Conservation (phyloP, 2,113 vertebrate species). For the Elanoides forficatus region DNA sequence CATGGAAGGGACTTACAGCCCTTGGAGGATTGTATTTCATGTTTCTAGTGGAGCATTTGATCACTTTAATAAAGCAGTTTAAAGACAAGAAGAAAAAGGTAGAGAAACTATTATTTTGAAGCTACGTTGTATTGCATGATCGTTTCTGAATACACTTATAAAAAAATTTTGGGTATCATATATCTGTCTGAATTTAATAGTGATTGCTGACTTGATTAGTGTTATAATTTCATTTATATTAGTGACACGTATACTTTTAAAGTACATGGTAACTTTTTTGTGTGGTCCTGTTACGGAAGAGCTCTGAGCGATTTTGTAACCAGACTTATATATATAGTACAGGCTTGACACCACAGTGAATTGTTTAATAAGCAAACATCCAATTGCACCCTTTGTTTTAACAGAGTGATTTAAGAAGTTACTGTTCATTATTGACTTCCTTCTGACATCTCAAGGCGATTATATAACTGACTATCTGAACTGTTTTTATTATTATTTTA, state of each 20-base stretch:
- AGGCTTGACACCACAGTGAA: neutral
- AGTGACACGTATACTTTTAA: neutral
- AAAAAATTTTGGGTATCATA: neutral
- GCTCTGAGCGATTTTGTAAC: neutral
- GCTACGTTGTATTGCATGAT: neutral
- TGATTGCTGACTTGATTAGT: neutral
- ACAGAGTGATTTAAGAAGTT: neutral
- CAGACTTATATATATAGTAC: neutral
- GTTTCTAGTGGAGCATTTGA: constrained; percentile 96
- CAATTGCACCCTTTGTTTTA: neutral
- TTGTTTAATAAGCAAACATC: neutral
- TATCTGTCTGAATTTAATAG: neutral
- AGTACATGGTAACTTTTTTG: neutral
- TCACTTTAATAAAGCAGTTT: constrained; percentile 96
- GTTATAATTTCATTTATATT: neutral
- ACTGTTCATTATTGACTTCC: neutral
- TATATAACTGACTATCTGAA: neutral
- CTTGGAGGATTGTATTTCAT: constrained; percentile 94
- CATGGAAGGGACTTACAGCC: constrained; percentile 93
- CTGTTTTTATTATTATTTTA: neutral
- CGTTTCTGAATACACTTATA: neutral
- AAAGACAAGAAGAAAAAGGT: constrained; percentile 98
- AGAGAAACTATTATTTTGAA: constrained; percentile 5
- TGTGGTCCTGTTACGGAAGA: neutral
- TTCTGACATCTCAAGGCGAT: neutral